Base-by-base conservation (phyloP, 2,888 invertebrate species). In the Herminia tarsipennalis region DNA sequence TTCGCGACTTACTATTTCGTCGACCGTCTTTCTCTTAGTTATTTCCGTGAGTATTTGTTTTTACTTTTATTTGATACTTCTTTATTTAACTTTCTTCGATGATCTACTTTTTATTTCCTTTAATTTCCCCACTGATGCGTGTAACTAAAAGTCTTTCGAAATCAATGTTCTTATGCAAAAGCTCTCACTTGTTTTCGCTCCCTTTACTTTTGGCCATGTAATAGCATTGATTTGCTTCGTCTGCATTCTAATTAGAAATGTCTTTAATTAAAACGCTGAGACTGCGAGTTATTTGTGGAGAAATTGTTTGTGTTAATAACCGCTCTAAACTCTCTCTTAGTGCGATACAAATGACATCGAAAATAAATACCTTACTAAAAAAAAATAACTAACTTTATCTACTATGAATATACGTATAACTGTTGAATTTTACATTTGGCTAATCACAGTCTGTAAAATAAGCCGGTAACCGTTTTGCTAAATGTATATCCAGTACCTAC, bases 71-170 rank as follows among this genome's bases (percentile, higher is more conserved):
- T 8, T 13, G 21, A 41, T 28, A 13, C 16, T 40, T 41, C 25
- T 41, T 41, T 41, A 40, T 25, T 41, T 30, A 25, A 36, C 36
- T 43, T 43, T 43, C 30, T 20, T 43, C 35, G 24, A 25, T 22
- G 36, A 36, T 30, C 43, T 17, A 24, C 30, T 34, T 43, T 43
- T 43, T 36, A 24, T 28, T 20, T 39, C 29, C 25, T 34, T 34
- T 22, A 10, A 45, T 29, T 45, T 45, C 34, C 34, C 22, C 38
- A 34, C 24, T 20, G 37, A 32, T 30, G 8, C 24, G 32, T 32
- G 22, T 16, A 32, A 32, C 12, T 16, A 20, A 32, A 14, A 10
- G 9, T 24, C 12, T 17, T 5, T 9, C 12, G 17, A 10, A 10
- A 9, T 9, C 9, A 13, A 14, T 24, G 6, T 10, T 3, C 13